Evolutionary conservation across 2,797 vertebrate species (phyloP), one percentile per base, ranked within the genome.

Genomic region (Rhabdophis nuchalis): DNA sequence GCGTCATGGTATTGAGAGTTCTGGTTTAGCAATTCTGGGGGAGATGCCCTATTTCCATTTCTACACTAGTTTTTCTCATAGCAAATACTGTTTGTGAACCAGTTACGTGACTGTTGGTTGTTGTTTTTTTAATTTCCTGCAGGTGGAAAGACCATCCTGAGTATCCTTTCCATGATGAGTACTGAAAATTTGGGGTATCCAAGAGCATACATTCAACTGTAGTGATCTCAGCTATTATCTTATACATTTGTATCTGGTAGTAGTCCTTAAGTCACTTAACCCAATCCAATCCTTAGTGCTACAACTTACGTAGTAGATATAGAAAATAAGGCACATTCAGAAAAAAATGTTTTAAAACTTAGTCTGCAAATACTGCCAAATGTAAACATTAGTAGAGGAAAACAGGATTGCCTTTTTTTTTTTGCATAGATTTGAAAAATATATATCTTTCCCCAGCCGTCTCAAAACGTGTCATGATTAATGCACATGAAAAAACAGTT

Each of bases 131-230:
- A 4, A 72, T 86, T 85, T 54, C 96, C 95, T 90, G 87, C 96
- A 98, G 98, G 97, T 98, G 98, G 98, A 90, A 92, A 60, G 97
- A 98, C 87, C 98, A 98, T 94, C 98, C 98, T 0, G 98, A 98
- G 82, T 98, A 98, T 27, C 98, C 98, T 29, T 98, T 98, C 95
- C 93, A 56, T 0, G 98, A 98, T 0, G 98, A 98, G 89, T 98
- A 98, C 91, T 98, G 96, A 98, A 93, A 91, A 90, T 16, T 27
- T 90, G 29, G 36, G 58, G 56, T 82, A 52, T 46, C 61, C 13
- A 0, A 61, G 68, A 23, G 29, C 29, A 64, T 57, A 16, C 89
- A 92, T 85, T 86, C 86, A 87, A 7, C 32, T 23, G 52, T 82
- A 60, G 86, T 46, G 32, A 27, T 64, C 60, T 87, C 41, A 58